Conservation (phyloP, 2,113 vertebrate genomes). For the Laticauda colubrina region DNA sequence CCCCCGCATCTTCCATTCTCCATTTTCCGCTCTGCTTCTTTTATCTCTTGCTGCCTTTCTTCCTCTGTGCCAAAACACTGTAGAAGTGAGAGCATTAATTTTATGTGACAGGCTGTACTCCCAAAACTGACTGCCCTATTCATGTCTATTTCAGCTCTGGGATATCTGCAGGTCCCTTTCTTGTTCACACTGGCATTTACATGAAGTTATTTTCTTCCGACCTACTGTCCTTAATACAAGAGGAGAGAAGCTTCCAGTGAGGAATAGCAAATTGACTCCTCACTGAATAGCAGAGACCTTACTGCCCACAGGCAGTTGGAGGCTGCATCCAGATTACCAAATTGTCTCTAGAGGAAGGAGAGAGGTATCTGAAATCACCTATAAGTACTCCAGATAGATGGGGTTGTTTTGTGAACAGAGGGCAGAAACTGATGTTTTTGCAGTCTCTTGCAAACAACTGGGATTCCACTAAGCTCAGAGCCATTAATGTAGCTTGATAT, state of each 20-base stretch:
- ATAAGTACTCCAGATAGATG: background rate
- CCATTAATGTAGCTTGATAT: background rate
- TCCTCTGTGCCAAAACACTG: background rate
- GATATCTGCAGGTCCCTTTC: background rate
- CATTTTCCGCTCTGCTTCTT: background rate
- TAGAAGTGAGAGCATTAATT: background rate
- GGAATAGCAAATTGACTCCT: background rate
- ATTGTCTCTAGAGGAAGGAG: background rate
- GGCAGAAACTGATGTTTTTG: background rate
- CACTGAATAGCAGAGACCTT: background rate
- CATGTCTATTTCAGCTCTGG: background rate
- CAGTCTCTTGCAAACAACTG: background rate
- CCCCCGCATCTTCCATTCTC: background rate
- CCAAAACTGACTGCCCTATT: background rate
- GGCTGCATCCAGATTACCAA: background rate
- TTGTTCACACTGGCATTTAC: background rate
- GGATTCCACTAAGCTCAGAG: background rate
- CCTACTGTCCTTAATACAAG: background rate
- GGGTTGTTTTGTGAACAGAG: background rate
- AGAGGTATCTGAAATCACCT: background rate
- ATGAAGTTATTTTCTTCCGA: background rate
- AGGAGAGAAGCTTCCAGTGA: background rate
- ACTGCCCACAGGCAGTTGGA: background rate
- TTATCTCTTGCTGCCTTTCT: background rate
- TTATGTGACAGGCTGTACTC: background rate